Evolutionary conservation across 1,140 invertebrate species (phyloP), one percentile per base, ranked within the genome.

Genomic region (Pseudomyrmex dendroicus): DNA sequence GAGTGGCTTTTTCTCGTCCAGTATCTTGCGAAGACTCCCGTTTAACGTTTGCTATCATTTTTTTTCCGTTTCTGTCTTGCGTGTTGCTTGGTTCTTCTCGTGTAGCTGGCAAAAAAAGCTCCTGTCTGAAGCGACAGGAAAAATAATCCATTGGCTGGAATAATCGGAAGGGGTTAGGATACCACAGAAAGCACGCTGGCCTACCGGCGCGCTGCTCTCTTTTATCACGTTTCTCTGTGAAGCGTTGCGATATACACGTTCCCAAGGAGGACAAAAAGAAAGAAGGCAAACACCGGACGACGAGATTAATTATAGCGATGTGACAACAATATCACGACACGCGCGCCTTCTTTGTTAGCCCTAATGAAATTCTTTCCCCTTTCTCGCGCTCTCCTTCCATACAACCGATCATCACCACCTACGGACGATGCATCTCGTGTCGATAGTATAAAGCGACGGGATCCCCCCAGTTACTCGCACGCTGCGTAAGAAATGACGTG

Each of bases 281-380:
- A 74, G 12, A 2, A 66, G 52, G 62, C 54, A 59, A 70, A 72
- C 76, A 72, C 67, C 54, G 44, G 52, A 57, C 54, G 64, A 48
- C 66, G 52, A 77, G 83, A 89, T 86, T 86, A 89, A 89, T 89
- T 89, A 83, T 89, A 70, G 63, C 73, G 46, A 50, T 1, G 44
- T 57, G 64, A 82, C 70, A 57, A 84, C 82, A 86, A 86, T 89
- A 35, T 35, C 5, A 35, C 35, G 72, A 64, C 86, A 35, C 52
- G 57, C 35, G 48, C 25, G 67, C 52, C 56, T 80, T 72, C 66
- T 89, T 87, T 82, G 66, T 86, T 74, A 25, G 64, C 59, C 73
- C 86, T 88, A 90, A 90, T 90, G 87, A 82, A 89, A 87, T 86
- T 83, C 22, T 63, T 54, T 52, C 70, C 70, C 67, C 59, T 64